Percentiles rank a stretch among this genome's conserved stretches.
Conservation (phyloP, 2,888 invertebrate species). For the Sturmia bella region DNA sequence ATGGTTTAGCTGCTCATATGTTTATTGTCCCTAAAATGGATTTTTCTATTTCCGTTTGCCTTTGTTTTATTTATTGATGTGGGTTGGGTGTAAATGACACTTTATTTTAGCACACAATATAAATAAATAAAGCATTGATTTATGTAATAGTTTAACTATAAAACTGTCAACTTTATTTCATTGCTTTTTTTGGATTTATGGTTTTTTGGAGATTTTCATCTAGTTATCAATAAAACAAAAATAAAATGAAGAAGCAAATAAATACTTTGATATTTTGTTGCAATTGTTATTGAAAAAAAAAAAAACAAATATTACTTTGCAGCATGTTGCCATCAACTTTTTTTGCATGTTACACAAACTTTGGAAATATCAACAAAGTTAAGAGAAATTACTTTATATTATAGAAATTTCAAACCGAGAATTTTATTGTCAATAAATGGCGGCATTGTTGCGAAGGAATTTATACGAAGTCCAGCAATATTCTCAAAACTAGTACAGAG, state of each 20-base stretch:
- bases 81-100: constrained; percentile 69
- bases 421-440: no score
- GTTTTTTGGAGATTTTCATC: constrained; percentile 21
- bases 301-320: no score
- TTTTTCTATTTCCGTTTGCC: constrained; percentile 31
- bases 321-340: no score
- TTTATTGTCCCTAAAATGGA: constrained; percentile 64
- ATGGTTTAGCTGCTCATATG: constrained; percentile 58
- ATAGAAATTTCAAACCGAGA: no score
- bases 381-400: no score
- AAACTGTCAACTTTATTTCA: constrained; percentile 63
- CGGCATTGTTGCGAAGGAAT: no score
- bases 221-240: constrained; percentile 38
- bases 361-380: no score
- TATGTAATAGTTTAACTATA: constrained; percentile 67
- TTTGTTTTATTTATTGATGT: constrained; percentile 59
- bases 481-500: no score
- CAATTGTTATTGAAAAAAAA: no score
- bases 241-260: neutral
- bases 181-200: constrained; percentile 31
- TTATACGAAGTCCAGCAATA: no score
- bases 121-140: constrained; percentile 67
- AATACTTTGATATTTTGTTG: no score
- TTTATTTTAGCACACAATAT: constrained; percentile 50
- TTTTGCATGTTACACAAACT: no score